A percentile compares a stretch with the other conserved stretches of the same genome.
Evolutionary conservation across 2,888 invertebrate genomes (phyloP).

Genomic region (Apodemia mormo): DNA sequence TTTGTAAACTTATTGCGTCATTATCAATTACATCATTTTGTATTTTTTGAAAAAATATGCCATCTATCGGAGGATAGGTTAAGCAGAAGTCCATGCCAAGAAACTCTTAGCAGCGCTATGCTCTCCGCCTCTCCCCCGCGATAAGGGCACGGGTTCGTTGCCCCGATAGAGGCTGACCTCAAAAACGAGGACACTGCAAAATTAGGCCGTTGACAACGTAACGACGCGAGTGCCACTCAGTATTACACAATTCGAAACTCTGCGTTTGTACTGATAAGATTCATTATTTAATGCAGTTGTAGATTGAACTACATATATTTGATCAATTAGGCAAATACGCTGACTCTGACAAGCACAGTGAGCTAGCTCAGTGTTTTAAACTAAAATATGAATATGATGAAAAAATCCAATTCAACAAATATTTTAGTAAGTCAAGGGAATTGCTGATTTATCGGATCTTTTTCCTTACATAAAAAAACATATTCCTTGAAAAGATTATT

Average conservation of each 20-base stretch:
- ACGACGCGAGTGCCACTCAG: constrained; percentile 67
- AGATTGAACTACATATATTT: constrained; percentile 75
- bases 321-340: constrained; percentile 81
- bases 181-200: constrained; percentile 87
- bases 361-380: constrained; percentile 73
- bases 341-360: constrained; percentile 67
- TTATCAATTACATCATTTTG: constrained; percentile 13
- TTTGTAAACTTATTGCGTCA: neutral
- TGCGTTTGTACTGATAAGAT: constrained; percentile 44
- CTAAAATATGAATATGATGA: constrained; percentile 63
- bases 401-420: constrained; percentile 19
- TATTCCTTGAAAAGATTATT: neutral
- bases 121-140: constrained; percentile 62
- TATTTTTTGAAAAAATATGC: constrained; percentile 47
- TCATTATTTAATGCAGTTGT: constrained; percentile 41
- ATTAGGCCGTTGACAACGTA: constrained; percentile 81
- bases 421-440: constrained; percentile 2
- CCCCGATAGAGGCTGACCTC: constrained; percentile 84
- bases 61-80: constrained; percentile 67
- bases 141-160: constrained; percentile 82
- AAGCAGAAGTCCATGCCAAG: constrained; percentile 40
- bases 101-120: constrained; percentile 49
- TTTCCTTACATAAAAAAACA: neutral
- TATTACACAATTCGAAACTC: constrained; percentile 57
- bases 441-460: neutral